Conservation (phyloP, 2,797 vertebrate species). For the Eulemur mongoz region DNA sequence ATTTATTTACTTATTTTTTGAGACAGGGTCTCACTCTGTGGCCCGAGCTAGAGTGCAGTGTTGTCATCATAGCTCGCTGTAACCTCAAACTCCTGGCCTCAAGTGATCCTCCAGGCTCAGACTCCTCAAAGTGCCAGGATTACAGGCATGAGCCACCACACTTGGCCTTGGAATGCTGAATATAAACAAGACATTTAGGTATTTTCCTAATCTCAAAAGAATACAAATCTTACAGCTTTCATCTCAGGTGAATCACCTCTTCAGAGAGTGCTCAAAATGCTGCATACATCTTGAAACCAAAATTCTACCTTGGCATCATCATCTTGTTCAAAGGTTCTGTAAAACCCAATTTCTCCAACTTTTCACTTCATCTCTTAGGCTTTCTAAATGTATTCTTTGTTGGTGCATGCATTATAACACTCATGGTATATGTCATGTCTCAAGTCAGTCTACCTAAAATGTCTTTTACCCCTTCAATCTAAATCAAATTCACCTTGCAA, state of each 20-base stretch:
- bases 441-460: background rate
- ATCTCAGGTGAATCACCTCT: background rate
- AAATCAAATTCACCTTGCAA: background rate
- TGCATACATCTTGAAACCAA: background rate
- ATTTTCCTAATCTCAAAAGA: background rate
- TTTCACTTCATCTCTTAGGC: background rate
- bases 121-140: background rate
- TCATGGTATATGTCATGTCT: background rate
- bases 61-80: background rate
- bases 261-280: background rate
- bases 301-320: background rate
- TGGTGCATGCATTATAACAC: rapidly evolving
- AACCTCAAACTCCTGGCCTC: background rate
- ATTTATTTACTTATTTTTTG: background rate
- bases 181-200: background rate
- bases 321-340: background rate
- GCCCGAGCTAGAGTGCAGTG: background rate
- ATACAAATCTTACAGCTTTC: background rate
- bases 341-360: background rate
- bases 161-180: background rate
- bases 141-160: background rate
- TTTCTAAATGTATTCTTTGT: background rate
- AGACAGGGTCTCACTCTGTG: background rate
- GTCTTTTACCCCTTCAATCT: background rate
- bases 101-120: background rate